Evolutionary conservation across 2,888 invertebrate genomes (phyloP).

Genomic region (Cetonia aurata): DNA sequence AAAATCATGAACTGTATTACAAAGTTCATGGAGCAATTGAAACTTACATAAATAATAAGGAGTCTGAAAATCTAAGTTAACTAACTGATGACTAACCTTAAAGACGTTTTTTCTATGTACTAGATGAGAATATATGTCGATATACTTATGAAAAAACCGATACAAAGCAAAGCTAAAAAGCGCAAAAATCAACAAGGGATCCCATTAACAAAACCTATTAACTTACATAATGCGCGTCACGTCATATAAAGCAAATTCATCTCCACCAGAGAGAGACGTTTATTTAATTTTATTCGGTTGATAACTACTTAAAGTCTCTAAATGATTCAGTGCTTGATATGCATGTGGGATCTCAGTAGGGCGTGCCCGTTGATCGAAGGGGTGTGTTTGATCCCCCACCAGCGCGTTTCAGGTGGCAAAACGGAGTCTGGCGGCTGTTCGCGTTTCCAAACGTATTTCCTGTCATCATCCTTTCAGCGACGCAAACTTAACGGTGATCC

Average conservation of each 20-base stretch:
- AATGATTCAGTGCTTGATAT: conserved; percentile 50
- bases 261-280: conserved; percentile 19
- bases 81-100: no score
- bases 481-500: conserved; percentile 38
- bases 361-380: conserved; percentile 58
- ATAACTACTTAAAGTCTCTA: conserved; percentile 50
- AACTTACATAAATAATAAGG: no score
- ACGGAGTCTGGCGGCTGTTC: conserved; percentile 57
- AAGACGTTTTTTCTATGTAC: no score
- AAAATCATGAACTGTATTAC: no score
- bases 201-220: neutral
- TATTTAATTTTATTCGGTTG: conserved; percentile 44
- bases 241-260: conserved; percentile 14
- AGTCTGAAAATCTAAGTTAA: no score
- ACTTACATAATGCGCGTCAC: conserved; percentile 8
- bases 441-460: conserved; percentile 59
- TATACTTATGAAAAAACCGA: no score
- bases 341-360: conserved; percentile 57
- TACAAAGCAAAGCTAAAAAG: no score
- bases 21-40: no score
- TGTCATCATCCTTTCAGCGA: conserved; percentile 53
- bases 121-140: no score
- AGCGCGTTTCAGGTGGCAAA: conserved; percentile 55
- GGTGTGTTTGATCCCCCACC: conserved; percentile 60
- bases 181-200: no score